These are phyloP conservation scores for Drosophila acutilabella DNA, from an alignment of 2,888 invertebrate species.

Conservation along the genomic window DNA sequence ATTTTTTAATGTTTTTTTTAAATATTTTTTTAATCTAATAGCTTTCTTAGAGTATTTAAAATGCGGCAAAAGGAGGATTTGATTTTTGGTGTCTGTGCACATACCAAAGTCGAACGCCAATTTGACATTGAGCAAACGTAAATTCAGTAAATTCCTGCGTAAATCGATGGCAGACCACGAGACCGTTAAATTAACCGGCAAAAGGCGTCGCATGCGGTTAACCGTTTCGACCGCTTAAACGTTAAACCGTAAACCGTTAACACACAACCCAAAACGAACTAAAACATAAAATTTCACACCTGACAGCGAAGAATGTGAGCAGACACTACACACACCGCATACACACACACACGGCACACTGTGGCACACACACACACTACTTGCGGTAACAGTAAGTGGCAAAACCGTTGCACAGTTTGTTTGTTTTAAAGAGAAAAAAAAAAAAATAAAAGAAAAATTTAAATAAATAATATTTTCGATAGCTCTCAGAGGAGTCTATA, in stretches of 20 bases:
- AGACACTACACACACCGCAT: constrained; percentile 2
- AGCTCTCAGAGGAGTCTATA: not conserved
- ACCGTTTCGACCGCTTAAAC: constrained; percentile 19
- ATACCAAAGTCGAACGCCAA: constrained; percentile 77
- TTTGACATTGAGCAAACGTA: constrained; percentile 79
- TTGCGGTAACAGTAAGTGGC: not conserved
- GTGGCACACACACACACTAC: constrained; percentile 3
- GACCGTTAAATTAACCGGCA: constrained; percentile 19
- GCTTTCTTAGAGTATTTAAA: constrained; percentile 4
- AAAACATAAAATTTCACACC: constrained; percentile 71
- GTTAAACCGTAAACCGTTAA: constrained; percentile 10
- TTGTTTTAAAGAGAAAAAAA: constrained; percentile 7
- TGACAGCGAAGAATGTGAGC: constrained; percentile 68
- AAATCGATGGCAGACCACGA: constrained; percentile 57
- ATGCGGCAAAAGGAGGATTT: not conserved
- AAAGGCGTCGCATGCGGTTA: constrained; percentile 28
- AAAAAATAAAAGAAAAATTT: constrained; percentile 26
- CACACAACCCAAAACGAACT: not conserved
- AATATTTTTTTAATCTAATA: not conserved
- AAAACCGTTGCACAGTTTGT: constrained; percentile 12
- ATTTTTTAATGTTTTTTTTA: too few species aligned
- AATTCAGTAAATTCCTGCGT: constrained; percentile 72
- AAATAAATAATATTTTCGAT: constrained; percentile 10
- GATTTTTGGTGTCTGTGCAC: constrained; percentile 20
- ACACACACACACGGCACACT: not conserved